Percentiles rank a stretch among this genome's conserved stretches.
Evolutionary conservation across 2,888 invertebrate species (phyloP).

Genomic region (Drosophila sordidapex): DNA sequence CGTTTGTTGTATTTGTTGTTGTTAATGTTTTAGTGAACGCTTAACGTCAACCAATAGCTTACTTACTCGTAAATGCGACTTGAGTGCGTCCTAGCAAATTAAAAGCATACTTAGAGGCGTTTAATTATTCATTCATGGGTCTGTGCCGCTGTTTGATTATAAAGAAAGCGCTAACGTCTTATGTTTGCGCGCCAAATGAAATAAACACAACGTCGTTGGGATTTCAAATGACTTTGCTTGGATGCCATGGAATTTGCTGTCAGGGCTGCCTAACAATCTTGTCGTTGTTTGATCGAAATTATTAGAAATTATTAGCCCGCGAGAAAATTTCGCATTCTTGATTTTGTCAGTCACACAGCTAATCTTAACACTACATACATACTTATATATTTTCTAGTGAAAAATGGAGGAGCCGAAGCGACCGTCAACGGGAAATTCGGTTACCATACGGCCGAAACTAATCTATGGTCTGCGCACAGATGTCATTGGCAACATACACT

Average conservation of each 20-base stretch:
- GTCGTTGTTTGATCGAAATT: constrained; percentile 71
- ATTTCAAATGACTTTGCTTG: constrained; percentile 14
- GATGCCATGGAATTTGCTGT: constrained; percentile 76
- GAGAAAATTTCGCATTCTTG: background rate
- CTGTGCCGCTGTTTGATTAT: constrained; percentile 46
- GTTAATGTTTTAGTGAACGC: constrained; percentile 9
- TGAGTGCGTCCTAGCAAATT: constrained; percentile 57
- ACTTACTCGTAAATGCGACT: constrained; percentile 33
- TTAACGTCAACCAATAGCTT: constrained; percentile 13
- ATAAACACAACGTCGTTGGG: constrained; percentile 12
- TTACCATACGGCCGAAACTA: constrained; percentile 82
- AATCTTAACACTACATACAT: background rate
- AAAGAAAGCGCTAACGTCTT: constrained; percentile 3
- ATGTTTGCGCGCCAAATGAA: constrained; percentile 34
- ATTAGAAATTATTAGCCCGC: constrained; percentile 37
- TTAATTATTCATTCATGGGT: constrained; percentile 73
- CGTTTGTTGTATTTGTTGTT: constrained; percentile 3
- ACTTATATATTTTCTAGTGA: constrained; percentile 36
- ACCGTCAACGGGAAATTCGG: constrained; percentile 43
- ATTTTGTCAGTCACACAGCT: constrained; percentile 2
- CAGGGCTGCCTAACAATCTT: constrained; percentile 54
- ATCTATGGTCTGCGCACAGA: constrained; percentile 84
- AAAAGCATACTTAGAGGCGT: constrained; percentile 71
- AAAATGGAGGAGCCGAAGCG: constrained; percentile 63
- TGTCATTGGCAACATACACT: constrained; percentile 89